phyloP scores from a whole-genome alignment of 2,888 invertebrate genomes.

The Drosophila parthenogenetica region DNA sequence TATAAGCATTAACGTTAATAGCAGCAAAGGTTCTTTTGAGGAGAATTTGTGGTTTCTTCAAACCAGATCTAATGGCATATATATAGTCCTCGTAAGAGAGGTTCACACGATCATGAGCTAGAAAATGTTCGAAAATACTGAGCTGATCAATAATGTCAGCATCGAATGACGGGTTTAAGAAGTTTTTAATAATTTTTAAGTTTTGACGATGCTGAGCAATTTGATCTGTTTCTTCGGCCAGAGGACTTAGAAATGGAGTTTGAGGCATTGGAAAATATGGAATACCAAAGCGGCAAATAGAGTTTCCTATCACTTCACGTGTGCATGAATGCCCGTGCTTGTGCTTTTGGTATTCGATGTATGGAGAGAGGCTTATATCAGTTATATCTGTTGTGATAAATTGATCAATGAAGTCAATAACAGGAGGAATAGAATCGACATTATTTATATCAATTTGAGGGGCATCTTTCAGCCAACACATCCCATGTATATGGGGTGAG shows the following conservation, averaged over 20 bases:
- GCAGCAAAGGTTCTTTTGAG: conserved; percentile 2
- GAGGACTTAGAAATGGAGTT: conserved; percentile 2
- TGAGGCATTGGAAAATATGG: conserved; percentile 12
- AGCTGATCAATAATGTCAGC: too few species aligned
- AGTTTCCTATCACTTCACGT: conserved; percentile 18
- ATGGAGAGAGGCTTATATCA: background rate
- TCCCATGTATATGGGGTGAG: conserved; percentile 16
- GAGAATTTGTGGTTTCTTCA: conserved; percentile 22
- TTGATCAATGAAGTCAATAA: conserved; percentile 6
- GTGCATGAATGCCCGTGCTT: conserved; percentile 17
- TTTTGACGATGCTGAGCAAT: too few species aligned
- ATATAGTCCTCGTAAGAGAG: too few species aligned
- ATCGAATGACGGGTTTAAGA: too few species aligned
- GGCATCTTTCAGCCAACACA: conserved; percentile 25
- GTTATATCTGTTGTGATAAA: background rate
- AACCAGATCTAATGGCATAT: conserved; percentile 20
- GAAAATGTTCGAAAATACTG: too few species aligned
- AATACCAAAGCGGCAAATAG: conserved; percentile 18
- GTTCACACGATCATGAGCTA: too few species aligned
- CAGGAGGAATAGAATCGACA: background rate
- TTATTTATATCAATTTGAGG: conserved; percentile 6
- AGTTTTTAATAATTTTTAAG: too few species aligned
- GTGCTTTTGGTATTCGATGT: conserved; percentile 1
- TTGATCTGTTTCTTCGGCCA: background rate
- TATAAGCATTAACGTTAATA: background rate